Base-by-base conservation (phyloP, 2,113 vertebrate genomes). In the Zapornia atra region DNA sequence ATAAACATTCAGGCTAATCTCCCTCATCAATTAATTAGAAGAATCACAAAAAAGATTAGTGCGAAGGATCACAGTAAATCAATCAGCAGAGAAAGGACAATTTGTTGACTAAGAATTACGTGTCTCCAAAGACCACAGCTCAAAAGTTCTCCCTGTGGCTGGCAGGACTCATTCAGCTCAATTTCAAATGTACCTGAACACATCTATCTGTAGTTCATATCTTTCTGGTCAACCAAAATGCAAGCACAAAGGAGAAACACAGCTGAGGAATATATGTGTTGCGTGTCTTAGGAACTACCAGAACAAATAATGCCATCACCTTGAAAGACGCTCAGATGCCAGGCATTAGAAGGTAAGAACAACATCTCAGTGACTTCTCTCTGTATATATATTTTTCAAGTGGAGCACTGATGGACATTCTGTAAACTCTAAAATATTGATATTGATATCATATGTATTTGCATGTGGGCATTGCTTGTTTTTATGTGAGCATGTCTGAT, bases 301-400 rank as follows among this genome's bases (percentile, higher is more conserved):
- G 38, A 20, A 38, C 42, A 54, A 86, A 79, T 16, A 87, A 71
- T 6, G 16, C 2, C 34, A 25, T 34, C 59, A 36, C 25, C 38
- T 51, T 84, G 71, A 92, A 87, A 82, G 63, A 76, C 18, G 26
- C 12, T 53, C 18, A 40, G 69, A 83, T 44, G n/a, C 11, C 64
- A 89, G 21, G 21, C 46, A 54, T 36, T 66, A 57, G 60, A 97
- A 97, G 97, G 97, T 97, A 97, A 97, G 97, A 11, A 5, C 8
- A 93, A 48, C 2, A 44, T 36, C 93, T 97, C 50, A 59, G 18
- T 77, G 5, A 10, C 5, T 28, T 56, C 65, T 54, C 22, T 13
- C 13, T 44, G 25, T 6, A 11, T 24, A 6, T 36, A 40, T 34
- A 28, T 28, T 65, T 61, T 48, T 8, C 11, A n/a, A 1, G 3